phyloP scores from a whole-genome alignment of 2,797 vertebrate species.

The Moxostoma hubbsi region DNA sequence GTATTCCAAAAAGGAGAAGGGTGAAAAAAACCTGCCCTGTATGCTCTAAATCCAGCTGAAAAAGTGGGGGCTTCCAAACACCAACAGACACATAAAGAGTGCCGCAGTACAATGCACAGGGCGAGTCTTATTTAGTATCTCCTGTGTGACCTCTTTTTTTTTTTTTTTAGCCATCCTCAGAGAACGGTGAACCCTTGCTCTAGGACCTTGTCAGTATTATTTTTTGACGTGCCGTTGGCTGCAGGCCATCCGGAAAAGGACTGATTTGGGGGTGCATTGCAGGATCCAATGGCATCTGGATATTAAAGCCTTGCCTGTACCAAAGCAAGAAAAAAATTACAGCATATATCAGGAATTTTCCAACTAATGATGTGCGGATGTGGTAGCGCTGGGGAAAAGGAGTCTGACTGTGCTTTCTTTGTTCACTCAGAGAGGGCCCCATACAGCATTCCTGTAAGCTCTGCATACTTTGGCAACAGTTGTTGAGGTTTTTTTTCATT shows the following conservation, averaged over 20 bases:
- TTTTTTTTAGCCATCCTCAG: slow-evolving; percentile 79
- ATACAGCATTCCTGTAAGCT: slow-evolving; percentile 97
- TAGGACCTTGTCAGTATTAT: slow-evolving; percentile 78
- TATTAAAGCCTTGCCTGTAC: slow-evolving; percentile 90
- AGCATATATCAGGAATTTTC: slow-evolving; percentile 99
- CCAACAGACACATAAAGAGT: slow-evolving; percentile 67
- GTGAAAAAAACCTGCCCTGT: slow-evolving; percentile 78
- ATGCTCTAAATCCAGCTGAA: slow-evolving; percentile 70
- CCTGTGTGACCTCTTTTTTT: slow-evolving; percentile 79
- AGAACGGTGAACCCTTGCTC: slow-evolving; percentile 69
- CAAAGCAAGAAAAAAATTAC: slow-evolving; percentile 88
- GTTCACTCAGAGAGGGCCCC: slow-evolving; percentile 94
- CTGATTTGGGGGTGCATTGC: slow-evolving; percentile 66
- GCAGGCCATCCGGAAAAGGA: slow-evolving; percentile 77
- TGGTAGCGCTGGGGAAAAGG: slow-evolving; percentile 94
- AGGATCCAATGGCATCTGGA: slow-evolving; percentile 85
- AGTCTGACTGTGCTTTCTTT: slow-evolving; percentile 99
- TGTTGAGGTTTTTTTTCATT: slow-evolving; percentile 73
- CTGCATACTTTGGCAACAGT: slow-evolving; percentile 97
- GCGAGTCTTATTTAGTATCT: slow-evolving; percentile 86
- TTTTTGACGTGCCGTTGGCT: slow-evolving; percentile 83
- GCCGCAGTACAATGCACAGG: slow-evolving; percentile 80
- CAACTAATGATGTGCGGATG: slow-evolving; percentile 99
- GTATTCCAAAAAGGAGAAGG: slow-evolving; percentile 84
- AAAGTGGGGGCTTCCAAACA: slow-evolving; percentile 56